Evolutionary conservation across 2,113 vertebrate species (phyloP).

Genomic region (Abramis brama): DNA sequence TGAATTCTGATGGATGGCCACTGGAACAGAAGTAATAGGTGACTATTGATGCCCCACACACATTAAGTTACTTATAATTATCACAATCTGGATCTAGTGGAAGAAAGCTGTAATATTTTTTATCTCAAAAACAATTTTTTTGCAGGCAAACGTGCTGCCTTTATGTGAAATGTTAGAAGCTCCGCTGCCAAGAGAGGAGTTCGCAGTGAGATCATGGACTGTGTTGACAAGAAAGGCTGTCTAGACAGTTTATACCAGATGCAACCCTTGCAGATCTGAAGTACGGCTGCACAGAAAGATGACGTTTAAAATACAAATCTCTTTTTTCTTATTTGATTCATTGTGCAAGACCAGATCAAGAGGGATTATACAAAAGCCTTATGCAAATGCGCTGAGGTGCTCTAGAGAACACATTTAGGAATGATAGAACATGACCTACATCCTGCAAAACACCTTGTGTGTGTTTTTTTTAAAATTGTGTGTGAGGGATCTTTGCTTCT

Average conservation of each 20-base stretch:
- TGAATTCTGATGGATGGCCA: slow-evolving; percentile 55
- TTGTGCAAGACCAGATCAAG: slow-evolving; percentile 23
- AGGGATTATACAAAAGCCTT: slow-evolving; percentile 8
- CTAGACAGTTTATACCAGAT: slow-evolving; percentile 29
- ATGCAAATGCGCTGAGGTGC: slow-evolving; percentile 14
- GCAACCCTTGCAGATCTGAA: neutral
- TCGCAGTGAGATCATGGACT: neutral
- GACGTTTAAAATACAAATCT: slow-evolving; percentile 4
- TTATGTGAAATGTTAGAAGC: slow-evolving; percentile 22
- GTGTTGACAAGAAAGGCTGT: neutral
- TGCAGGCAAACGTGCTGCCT: neutral
- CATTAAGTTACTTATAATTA: neutral
- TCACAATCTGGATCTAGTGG: neutral
- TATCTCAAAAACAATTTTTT: slow-evolving; percentile 49
- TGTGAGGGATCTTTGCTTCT: neutral
- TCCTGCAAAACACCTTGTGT: slow-evolving; percentile 13
- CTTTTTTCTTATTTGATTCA: neutral
- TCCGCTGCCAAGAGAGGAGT: slow-evolving; percentile 6
- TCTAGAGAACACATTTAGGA: slow-evolving; percentile 7
- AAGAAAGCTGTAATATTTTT: neutral
- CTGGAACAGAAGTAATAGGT: slow-evolving; percentile 29
- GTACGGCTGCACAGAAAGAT: slow-evolving; percentile 27
- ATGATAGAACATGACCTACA: slow-evolving; percentile 14
- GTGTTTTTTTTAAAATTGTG: neutral
- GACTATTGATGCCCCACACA: neutral